Base-by-base conservation (phyloP, 2,797 vertebrate species). In the Notolepis coatsorum region DNA sequence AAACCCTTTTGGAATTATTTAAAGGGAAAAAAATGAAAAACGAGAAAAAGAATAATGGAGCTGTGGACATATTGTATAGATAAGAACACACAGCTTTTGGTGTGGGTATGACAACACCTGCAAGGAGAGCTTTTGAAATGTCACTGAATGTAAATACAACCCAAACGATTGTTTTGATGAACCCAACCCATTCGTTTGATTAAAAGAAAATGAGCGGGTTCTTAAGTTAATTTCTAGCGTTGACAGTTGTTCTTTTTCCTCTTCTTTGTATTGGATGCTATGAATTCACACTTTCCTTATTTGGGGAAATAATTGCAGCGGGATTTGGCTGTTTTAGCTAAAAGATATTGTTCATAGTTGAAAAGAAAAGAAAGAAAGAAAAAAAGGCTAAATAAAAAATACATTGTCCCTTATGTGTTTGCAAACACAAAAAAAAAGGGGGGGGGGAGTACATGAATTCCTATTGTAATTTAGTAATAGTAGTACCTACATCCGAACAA, bases 81-180 rank as follows among this genome's bases (percentile, higher is more conserved):
- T 61, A 7, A n/a, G 20, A 60, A 38, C 5, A 41, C 42, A 45
- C 38, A 23, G 25, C 13, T 60, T 54, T 68, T 56, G 42, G 63
- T 67, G 53, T 68, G 61, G 49, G 61, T 59, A 72, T 50, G 48
- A 63, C 54, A 59, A 63, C 18, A 71, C 13, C 15, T 53, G 59
- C 35, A 41, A n/a, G 50, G 54, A 68, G 33, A 49, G 30, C 21
- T 77, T 75, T 68, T 54, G 35, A 30, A 27, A 67, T 79, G 53
- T 71, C 67, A 79, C 60, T 86, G 84, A 93, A 91, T 93, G 91
- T 93, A 92, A 93, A 94, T 93, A 92, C 50, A 83, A 81, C 77
- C 77, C 77, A 63, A 72, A 77, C 80, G 71, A 89, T 83, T 83
- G 82, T 90, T 84, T 87, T 85, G 72, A 81, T 80, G 62, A 86